These are phyloP conservation scores for Scotopteryx bipunctaria DNA, from an alignment of 2,888 invertebrate species.

Conservation along the genomic window DNA sequence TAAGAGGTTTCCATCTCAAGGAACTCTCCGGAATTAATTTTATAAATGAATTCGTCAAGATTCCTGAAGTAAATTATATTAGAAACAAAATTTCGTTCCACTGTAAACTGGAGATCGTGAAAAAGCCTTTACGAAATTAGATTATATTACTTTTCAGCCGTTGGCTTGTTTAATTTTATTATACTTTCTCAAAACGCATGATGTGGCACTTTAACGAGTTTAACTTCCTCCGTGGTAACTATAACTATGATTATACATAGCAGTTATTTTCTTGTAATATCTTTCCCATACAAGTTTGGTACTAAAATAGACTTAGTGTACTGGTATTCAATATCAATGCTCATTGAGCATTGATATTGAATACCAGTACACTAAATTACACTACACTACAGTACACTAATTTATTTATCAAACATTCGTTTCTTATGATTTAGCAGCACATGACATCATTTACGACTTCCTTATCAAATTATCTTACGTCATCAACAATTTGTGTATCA, in stretches of 20 bases:
- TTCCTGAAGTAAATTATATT: conserved; percentile 54
- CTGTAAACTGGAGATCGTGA: conserved; percentile 43
- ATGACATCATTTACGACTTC: conserved; percentile 12
- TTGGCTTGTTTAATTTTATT: neutral
- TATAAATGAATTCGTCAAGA: conserved; percentile 61
- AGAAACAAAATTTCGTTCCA: conserved; percentile 48
- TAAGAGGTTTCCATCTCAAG: conserved; percentile 50
- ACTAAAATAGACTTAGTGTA: no score
- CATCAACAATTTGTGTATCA: conserved; percentile 6
- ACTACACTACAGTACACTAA: no score
- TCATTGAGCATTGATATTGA: neutral
- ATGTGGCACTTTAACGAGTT: neutral
- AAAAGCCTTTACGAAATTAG: conserved; percentile 33
- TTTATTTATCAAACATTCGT: neutral
- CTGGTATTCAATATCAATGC: no score
- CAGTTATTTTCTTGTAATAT: no score
- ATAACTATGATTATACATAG: no score
- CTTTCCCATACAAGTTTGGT: no score
- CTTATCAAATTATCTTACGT: conserved; percentile 10
- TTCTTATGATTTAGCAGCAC: neutral
- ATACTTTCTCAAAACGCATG: neutral
- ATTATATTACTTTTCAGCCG: conserved; percentile 35
- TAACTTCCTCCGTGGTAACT: neutral
- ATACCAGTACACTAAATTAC: neutral
- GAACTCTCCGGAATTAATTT: conserved; percentile 56